Conservation (phyloP, 2,113 vertebrate genomes). For the Ameiurus melas region DNA sequence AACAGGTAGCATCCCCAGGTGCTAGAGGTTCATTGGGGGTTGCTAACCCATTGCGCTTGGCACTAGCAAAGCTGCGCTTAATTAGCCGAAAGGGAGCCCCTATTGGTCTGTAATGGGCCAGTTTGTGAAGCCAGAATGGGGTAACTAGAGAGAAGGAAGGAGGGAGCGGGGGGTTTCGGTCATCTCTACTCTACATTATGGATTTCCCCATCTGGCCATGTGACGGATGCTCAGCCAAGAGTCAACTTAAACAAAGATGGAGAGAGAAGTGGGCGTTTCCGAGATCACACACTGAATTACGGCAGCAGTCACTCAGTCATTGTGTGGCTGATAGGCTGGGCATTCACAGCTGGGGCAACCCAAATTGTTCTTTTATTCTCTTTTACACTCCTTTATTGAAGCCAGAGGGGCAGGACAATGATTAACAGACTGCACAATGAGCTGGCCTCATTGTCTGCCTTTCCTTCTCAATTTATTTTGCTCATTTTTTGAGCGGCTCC, state of each 20-base stretch:
- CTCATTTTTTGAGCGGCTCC: constrained; percentile 60
- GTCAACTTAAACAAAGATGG: constrained; percentile 83
- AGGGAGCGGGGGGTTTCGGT: constrained; percentile 70
- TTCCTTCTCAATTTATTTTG: constrained; percentile 70
- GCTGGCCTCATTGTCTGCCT: constrained; percentile 62
- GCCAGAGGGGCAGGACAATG: constrained; percentile 76
- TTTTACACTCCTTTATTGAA: constrained; percentile 78
- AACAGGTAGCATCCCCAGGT: constrained; percentile 91
- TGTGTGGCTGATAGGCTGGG: constrained; percentile 77
- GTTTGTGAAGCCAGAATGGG: constrained; percentile 74
- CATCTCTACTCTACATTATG: constrained; percentile 91
- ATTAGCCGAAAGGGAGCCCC: constrained; percentile 83
- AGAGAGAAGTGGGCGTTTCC: constrained; percentile 85
- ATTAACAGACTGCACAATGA: constrained; percentile 75
- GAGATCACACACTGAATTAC: constrained; percentile 86
- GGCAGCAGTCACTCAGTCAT: constrained; percentile 76
- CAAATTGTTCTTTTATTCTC: constrained; percentile 84
- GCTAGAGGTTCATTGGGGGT: constrained; percentile 74
- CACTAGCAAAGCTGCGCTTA: constrained; percentile 90
- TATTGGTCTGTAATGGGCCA: constrained; percentile 81
- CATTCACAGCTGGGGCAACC: constrained; percentile 79
- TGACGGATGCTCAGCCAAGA: constrained; percentile 75
- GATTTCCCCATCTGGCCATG: constrained; percentile 96
- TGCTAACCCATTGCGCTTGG: constrained; percentile 79
- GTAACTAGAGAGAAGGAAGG: constrained; percentile 70